A percentile compares a stretch with the other conserved stretches of the same genome.
These are phyloP conservation scores for Asarcornis scutulata DNA, from an alignment of 2,113 vertebrate genomes.

Conservation along the genomic window DNA sequence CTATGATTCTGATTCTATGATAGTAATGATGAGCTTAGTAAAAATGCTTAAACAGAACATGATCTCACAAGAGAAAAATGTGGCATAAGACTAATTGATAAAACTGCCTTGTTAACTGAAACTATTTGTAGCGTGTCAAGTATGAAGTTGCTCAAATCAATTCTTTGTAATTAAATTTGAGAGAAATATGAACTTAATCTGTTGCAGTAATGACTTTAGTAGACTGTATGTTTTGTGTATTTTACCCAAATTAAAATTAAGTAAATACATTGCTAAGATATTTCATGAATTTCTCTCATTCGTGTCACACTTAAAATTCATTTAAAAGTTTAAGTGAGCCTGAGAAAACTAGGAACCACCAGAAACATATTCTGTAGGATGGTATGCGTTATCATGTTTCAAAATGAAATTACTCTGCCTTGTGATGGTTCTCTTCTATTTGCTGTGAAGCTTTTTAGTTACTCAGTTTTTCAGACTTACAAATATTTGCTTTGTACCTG, in stretches of 20 bases:
- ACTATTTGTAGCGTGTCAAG: constrained; percentile 37
- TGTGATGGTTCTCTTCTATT: background rate
- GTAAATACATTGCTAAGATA: background rate
- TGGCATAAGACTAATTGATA: background rate
- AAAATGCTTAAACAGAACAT: background rate
- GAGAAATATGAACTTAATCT: background rate
- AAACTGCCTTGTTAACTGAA: background rate
- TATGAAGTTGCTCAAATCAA: background rate
- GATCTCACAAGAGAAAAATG: background rate
- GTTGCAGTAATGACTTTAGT: constrained; percentile 1
- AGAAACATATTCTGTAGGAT: background rate
- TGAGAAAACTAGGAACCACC: background rate
- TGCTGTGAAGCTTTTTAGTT: background rate
- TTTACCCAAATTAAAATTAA: constrained; percentile 17
- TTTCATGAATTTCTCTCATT: background rate
- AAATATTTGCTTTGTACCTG: background rate
- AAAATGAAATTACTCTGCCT: background rate
- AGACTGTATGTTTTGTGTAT: background rate
- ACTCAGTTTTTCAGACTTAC: background rate
- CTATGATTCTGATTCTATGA: too few species aligned
- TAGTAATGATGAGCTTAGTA: constrained; percentile 5
- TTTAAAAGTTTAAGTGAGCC: background rate
- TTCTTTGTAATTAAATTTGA: constrained; percentile 47
- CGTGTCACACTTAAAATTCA: background rate
- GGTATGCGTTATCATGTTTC: background rate